These are phyloP conservation scores for Polyodon spathula DNA, from an alignment of 2,113 vertebrate species.

Conservation along the genomic window DNA sequence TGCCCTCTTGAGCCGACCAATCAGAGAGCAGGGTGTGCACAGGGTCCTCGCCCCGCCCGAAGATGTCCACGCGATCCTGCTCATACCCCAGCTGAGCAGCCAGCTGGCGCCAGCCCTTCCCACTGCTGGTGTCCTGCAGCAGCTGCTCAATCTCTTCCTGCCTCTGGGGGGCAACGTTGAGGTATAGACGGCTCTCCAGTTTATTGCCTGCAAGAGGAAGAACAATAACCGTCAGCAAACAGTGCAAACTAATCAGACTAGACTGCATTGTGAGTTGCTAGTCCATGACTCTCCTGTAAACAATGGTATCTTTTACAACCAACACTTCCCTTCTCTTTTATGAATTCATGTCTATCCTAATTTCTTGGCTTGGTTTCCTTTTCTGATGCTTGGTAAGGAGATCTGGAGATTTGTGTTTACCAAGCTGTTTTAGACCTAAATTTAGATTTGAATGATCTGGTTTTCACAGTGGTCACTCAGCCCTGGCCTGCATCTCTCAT, in stretches of 20 bases:
- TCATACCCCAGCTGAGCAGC: constrained; percentile 63
- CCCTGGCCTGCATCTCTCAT: constrained; percentile 16
- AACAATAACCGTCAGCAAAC: neutral
- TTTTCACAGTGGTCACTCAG: too few relatives aligned
- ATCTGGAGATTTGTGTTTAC: too few relatives aligned
- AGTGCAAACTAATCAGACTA: too few relatives aligned
- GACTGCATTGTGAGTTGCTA: neutral
- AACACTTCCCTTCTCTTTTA: too few relatives aligned
- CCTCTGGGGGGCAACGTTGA: constrained; percentile 49
- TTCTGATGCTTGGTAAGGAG: too few relatives aligned
- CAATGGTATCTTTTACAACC: too few relatives aligned
- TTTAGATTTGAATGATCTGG: too few relatives aligned
- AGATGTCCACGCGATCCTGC: constrained; percentile 59
- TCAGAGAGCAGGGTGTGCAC: constrained; percentile 65
- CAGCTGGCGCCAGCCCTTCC: constrained; percentile 64
- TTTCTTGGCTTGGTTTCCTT: too few relatives aligned
- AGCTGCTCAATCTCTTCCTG: constrained; percentile 72
- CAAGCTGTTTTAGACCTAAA: too few relatives aligned
- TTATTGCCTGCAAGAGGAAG: constrained; percentile 43
- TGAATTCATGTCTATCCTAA: too few relatives aligned
- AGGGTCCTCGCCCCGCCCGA: constrained; percentile 58
- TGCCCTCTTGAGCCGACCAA: constrained; percentile 67
- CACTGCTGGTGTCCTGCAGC: constrained; percentile 46
- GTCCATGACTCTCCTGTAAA: too few relatives aligned
- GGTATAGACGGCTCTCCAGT: constrained; percentile 52